A percentile compares a stretch with the other conserved stretches of the same genome.
phyloP scores from a whole-genome alignment of 2,888 invertebrate genomes.

The Heteropelma amictum region DNA sequence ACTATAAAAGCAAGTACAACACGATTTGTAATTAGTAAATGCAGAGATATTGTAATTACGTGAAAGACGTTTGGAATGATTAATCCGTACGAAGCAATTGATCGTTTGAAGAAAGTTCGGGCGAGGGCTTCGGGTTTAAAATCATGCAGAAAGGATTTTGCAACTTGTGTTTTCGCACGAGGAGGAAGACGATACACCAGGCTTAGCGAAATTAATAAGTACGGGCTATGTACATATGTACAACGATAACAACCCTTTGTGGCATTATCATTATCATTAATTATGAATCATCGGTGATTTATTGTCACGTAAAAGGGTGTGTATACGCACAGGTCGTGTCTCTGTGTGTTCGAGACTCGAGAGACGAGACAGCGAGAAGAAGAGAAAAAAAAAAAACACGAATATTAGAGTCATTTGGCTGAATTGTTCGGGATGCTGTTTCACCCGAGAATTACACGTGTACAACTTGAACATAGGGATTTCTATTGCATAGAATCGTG shows the following conservation, averaged over 20 bases:
- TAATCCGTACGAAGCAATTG: neutral
- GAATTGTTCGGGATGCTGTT: constrained; percentile 37
- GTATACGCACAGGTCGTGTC: neutral
- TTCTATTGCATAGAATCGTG: constrained; percentile 10
- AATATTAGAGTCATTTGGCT: constrained; percentile 43
- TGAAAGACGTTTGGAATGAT: constrained; percentile 20
- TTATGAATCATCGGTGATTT: constrained; percentile 66
- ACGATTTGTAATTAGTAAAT: constrained; percentile 13
- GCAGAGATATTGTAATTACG: constrained; percentile 23
- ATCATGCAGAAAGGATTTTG: constrained; percentile 25
- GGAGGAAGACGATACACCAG: constrained; percentile 64
- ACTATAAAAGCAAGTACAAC: constrained; percentile 4
- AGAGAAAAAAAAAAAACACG: neutral
- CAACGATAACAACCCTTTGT: constrained; percentile 71
- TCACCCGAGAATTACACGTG: constrained; percentile 32
- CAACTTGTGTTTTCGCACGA: constrained; percentile 43
- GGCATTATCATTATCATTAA: constrained; percentile 69
- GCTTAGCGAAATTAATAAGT: constrained; percentile 77
- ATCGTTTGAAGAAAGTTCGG: neutral
- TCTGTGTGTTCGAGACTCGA: neutral
- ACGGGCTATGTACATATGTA: constrained; percentile 78
- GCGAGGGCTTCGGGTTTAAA: neutral
- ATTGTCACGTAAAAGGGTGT: constrained; percentile 62
- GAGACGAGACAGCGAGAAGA: constrained; percentile 13
- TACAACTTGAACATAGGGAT: neutral